A percentile compares a stretch with the other conserved stretches of the same genome.
phyloP scores from a whole-genome alignment of 1,140 invertebrate species.

The Apocrypta bakeri region DNA sequence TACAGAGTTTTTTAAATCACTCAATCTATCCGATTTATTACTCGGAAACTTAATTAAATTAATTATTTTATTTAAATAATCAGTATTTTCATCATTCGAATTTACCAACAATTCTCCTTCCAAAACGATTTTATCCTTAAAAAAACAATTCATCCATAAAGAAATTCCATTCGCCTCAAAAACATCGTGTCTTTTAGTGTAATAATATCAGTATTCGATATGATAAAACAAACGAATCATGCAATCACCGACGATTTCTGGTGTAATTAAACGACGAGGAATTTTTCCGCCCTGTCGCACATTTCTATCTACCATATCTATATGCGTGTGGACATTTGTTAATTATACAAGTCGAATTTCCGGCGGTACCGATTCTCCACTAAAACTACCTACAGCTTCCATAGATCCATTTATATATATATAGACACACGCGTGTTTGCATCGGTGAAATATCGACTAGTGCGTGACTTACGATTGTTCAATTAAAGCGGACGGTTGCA shows the following conservation, averaged over 20 bases:
- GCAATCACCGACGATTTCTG: background rate
- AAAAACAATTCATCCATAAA: too few relatives aligned
- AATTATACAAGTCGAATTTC: background rate
- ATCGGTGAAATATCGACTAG: background rate
- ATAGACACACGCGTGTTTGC: background rate
- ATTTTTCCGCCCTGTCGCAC: background rate
- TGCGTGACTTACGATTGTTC: background rate
- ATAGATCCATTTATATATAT: background rate
- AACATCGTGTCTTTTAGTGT: too few relatives aligned
- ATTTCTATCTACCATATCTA: background rate
- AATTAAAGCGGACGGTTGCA: slow-evolving; percentile 13
- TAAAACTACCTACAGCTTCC: background rate
- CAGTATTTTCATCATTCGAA: too few relatives aligned
- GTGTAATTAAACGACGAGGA: slow-evolving; percentile 26
- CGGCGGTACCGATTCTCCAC: background rate
- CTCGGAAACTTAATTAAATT: too few relatives aligned
- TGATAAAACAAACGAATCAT: too few relatives aligned
- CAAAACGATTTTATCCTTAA: too few relatives aligned
- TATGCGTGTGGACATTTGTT: background rate
- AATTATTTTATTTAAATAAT: too few relatives aligned
- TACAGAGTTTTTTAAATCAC: too few relatives aligned
- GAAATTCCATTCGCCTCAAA: too few relatives aligned
- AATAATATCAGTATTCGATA: too few relatives aligned
- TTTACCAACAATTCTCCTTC: too few relatives aligned
- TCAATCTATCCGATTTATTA: too few relatives aligned